phyloP scores from a whole-genome alignment of 2,113 vertebrate species.

The Zapus hudsonius region DNA sequence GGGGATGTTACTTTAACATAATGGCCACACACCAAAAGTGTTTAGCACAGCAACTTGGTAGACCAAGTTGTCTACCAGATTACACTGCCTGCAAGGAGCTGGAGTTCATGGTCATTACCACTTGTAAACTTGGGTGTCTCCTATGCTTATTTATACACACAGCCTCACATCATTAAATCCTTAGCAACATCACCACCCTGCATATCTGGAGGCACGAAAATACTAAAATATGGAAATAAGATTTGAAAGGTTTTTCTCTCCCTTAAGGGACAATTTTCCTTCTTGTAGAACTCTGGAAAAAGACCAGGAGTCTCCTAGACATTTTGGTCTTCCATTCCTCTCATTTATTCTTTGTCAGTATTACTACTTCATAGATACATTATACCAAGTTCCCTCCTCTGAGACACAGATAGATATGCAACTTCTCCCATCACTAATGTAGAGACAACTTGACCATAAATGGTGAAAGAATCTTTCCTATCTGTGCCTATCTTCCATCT shows the following conservation, averaged over 20 bases:
- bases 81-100: background rate
- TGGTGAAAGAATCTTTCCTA: background rate
- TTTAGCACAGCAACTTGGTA: background rate
- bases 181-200: background rate
- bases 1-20: background rate
- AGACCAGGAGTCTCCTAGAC: background rate
- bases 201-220: background rate
- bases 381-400: background rate
- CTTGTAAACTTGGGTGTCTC: background rate
- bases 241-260: background rate
- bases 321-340: background rate
- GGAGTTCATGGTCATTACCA: background rate
- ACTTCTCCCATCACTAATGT: background rate
- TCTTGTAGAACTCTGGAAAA: background rate
- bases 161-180: conserved; percentile 15
- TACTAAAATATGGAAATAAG: background rate
- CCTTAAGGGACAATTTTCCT: conserved; percentile 25
- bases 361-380: background rate
- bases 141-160: conserved; percentile 25
- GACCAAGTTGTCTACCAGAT: background rate
- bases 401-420: background rate
- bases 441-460: background rate
- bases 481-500: background rate
- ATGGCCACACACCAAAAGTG: background rate
- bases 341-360: background rate